Evolutionary conservation across 2,888 invertebrate genomes (phyloP).

Genomic region (Stenodera caucasica): DNA sequence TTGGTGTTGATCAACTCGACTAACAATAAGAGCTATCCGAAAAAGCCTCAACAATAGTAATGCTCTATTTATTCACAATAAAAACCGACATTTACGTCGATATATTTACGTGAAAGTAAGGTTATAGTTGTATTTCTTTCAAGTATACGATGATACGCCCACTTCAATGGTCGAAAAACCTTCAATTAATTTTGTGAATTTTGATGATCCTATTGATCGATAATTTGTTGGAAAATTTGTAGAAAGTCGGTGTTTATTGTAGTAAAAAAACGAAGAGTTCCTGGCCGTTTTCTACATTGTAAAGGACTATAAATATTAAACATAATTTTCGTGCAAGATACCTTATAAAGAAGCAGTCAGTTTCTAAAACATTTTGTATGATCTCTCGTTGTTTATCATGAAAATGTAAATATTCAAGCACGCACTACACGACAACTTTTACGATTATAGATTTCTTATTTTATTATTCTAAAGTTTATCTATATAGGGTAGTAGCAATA

Average conservation of each 20-base stretch:
- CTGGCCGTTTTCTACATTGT: constrained; percentile 14
- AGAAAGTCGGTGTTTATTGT: too few species aligned
- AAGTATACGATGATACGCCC: background rate
- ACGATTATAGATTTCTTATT: constrained; percentile 7
- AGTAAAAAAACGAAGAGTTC: too few species aligned
- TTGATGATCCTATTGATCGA: too few species aligned
- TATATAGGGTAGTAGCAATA: constrained; percentile 15
- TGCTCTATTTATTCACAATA: constrained; percentile 7
- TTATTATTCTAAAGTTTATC: background rate
- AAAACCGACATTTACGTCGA: background rate
- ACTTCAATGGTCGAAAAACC: background rate
- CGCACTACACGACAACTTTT: constrained; percentile 15
- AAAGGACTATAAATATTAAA: constrained; percentile 19
- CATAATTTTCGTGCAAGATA: constrained; percentile 22
- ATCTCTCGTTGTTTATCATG: constrained; percentile 32
- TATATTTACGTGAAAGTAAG: constrained; percentile 2
- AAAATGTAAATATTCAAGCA: constrained; percentile 29
- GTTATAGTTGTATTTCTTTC: background rate
- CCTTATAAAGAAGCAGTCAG: constrained; percentile 23
- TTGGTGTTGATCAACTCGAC: too few species aligned
- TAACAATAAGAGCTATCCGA: too few species aligned
- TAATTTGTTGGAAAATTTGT: too few species aligned
- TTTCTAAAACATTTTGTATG: constrained; percentile 21
- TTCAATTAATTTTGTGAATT: background rate
- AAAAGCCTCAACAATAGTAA: constrained; percentile 11